Conservation (phyloP, 35 echinoderm and acorn worm genomes). For the Apostichopus parvimensis region DNA sequence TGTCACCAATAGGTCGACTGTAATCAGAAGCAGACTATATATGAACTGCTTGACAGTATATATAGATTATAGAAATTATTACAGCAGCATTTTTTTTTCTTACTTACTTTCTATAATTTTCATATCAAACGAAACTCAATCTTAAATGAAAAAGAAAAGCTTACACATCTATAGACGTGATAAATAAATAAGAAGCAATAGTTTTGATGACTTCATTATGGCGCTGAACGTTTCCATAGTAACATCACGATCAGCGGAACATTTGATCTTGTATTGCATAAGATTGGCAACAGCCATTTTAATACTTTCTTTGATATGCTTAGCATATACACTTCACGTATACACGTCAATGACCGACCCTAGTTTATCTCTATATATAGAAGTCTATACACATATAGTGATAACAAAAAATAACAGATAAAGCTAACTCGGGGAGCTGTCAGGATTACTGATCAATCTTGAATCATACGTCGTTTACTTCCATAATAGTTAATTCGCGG, state of each 20-base stretch:
- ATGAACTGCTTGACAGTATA: too few species aligned
- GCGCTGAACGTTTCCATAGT: not conserved
- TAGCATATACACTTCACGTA: not conserved
- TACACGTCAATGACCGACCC: not conserved
- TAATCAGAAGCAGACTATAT: too few species aligned
- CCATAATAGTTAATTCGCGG: not conserved
- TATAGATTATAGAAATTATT: too few species aligned
- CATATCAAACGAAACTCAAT: not conserved
- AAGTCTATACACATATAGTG: not conserved
- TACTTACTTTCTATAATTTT: not conserved
- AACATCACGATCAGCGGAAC: conserved; percentile 1
- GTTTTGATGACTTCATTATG: not conserved
- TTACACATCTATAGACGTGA: not conserved
- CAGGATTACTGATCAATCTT: too few species aligned
- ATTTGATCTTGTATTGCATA: conserved; percentile 12
- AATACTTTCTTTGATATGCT: not conserved
- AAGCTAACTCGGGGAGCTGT: too few species aligned
- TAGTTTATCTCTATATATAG: too few species aligned
- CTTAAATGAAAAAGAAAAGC: not conserved
- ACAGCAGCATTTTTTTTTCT: too few species aligned
- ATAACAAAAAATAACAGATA: not conserved
- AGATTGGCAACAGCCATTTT: conserved; percentile 5
- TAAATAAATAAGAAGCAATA: not conserved
- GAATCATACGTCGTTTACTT: too few species aligned
- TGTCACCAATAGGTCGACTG: too few species aligned